A percentile compares a stretch with the other conserved stretches of the same genome.
Conservation (phyloP, 2,888 invertebrate genomes). For the Scrobipalpa costella region DNA sequence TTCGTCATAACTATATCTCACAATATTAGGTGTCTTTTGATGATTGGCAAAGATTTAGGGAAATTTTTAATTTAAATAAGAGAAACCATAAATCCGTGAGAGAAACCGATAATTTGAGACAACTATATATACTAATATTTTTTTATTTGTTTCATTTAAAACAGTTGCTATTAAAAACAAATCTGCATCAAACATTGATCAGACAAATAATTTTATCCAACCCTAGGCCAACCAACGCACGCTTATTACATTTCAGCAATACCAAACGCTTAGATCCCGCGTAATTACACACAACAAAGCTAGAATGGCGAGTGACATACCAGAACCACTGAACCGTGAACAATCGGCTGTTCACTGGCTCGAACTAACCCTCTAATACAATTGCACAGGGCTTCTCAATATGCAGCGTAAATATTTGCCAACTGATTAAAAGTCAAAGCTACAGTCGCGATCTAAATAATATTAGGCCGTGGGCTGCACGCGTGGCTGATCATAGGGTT, state of each 20-base stretch:
- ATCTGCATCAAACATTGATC: background rate
- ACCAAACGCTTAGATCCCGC: constrained; percentile 9
- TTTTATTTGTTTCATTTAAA: too few relatives aligned
- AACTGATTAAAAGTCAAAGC: constrained; percentile 78
- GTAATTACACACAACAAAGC: constrained; percentile 42
- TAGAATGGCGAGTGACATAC: constrained; percentile 49
- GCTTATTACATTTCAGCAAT: background rate
- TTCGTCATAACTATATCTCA: background rate
- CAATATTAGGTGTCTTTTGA: too few relatives aligned
- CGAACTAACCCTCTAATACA: constrained; percentile 61
- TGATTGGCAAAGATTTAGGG: too few relatives aligned
- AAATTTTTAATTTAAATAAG: too few relatives aligned
- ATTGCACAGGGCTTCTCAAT: constrained; percentile 76
- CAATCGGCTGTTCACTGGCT: constrained; percentile 52
- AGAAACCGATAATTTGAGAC: too few relatives aligned
- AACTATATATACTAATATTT: too few relatives aligned
- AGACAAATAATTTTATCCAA: background rate
- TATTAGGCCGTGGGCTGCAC: constrained; percentile 70
- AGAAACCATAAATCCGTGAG: too few relatives aligned
- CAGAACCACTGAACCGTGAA: constrained; percentile 47
- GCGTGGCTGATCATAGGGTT: constrained; percentile 68
- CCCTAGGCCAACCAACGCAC: background rate
- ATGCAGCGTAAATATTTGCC: constrained; percentile 75
- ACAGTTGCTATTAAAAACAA: too few relatives aligned
- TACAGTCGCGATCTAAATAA: constrained; percentile 71